Base-by-base conservation (phyloP, 2,797 vertebrate species). In the Glossophaga mutica region DNA sequence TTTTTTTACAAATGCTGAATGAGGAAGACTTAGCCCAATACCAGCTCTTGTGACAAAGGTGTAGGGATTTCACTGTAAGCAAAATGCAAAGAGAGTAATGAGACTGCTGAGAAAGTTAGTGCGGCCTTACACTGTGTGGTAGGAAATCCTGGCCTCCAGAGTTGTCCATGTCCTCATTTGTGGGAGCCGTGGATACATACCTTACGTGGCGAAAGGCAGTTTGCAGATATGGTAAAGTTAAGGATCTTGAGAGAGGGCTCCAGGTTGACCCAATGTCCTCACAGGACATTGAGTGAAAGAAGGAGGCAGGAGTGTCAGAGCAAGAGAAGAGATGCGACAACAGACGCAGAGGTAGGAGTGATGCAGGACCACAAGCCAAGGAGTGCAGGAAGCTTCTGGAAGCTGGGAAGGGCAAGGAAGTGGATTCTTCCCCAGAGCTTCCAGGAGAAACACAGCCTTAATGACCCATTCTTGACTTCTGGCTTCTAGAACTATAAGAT, bases 121-220 rank as follows among this genome's bases (percentile, higher is more conserved):
- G 11, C 9, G n/a, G 26, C 34, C 34, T n/a, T 65, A 24, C 1
- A 0, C 76, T 11, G 0, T 39, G 32, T 22, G n/a, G 55, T 57
- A 2, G 19, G 71, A 52, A 87, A 16, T 18, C 18, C 34, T 1
- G 24, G 5, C 11, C 24, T 48, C 68, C 78, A 18, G 8, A 85
- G 57, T 29, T 7, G 2, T 21, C 55, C 34, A 8, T 7, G 5
- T 44, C 52, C 19, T 82, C 5, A 34, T n/a, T 87, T 26, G 26
- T 19, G 19, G 52, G 44, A 73, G 37, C 24, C n/a, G 1, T n/a
- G 39, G 68, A 5, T 81, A 3, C 21, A 14, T 46, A 46, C 32
- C 15, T 32, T 24, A n/a, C 2, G 4, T 29, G 14, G n/a, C 81
- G 92, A 42, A 50, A 67, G 37, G 44, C 12, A 15, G 9, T 84